A percentile compares a stretch with the other conserved stretches of the same genome.
Evolutionary conservation across 2,113 vertebrate genomes (phyloP).

Genomic region (Sminthopsis crassicaudata): DNA sequence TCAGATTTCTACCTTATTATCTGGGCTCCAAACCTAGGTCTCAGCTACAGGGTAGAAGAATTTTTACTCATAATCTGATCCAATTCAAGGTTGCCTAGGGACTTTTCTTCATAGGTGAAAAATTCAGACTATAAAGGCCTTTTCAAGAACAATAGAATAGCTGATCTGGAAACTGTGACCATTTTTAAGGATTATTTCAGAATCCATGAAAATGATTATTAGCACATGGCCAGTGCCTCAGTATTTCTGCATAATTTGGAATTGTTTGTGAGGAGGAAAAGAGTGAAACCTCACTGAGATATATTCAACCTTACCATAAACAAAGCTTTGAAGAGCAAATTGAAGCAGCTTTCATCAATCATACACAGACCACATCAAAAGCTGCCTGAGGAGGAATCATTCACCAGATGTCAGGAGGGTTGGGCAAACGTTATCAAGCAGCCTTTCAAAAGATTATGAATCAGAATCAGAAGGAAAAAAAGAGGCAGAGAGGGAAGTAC

Average conservation of each 20-base stretch:
- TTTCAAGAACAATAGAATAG: not conserved
- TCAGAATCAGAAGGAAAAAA: slow-evolving; percentile 26
- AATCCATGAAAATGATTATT: not conserved
- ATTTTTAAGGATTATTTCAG: not conserved
- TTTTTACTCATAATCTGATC: not conserved
- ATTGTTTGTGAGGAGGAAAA: slow-evolving; percentile 44
- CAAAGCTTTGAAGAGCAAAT: slow-evolving; percentile 73
- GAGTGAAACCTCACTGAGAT: not conserved
- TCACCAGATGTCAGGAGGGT: slow-evolving; percentile 19
- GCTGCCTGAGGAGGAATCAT: slow-evolving; percentile 42
- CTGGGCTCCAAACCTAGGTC: not conserved
- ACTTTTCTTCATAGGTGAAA: slow-evolving; percentile 15
- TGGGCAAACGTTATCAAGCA: not conserved
- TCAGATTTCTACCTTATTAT: slow-evolving; percentile 3
- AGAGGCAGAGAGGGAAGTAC: slow-evolving; percentile 3
- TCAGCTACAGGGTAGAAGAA: not conserved
- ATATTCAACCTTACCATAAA: slow-evolving; percentile 21
- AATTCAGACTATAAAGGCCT: not conserved
- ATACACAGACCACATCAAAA: slow-evolving; percentile 72
- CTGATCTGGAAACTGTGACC: not conserved
- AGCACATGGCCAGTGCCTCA: not conserved
- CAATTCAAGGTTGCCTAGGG: slow-evolving; percentile 24
- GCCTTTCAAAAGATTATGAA: slow-evolving; percentile 51
- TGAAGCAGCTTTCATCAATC: slow-evolving; percentile 69
- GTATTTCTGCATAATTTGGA: slow-evolving; percentile 25